phyloP scores from a whole-genome alignment of 2,113 vertebrate species.

The Mystacornis crossleyi region DNA sequence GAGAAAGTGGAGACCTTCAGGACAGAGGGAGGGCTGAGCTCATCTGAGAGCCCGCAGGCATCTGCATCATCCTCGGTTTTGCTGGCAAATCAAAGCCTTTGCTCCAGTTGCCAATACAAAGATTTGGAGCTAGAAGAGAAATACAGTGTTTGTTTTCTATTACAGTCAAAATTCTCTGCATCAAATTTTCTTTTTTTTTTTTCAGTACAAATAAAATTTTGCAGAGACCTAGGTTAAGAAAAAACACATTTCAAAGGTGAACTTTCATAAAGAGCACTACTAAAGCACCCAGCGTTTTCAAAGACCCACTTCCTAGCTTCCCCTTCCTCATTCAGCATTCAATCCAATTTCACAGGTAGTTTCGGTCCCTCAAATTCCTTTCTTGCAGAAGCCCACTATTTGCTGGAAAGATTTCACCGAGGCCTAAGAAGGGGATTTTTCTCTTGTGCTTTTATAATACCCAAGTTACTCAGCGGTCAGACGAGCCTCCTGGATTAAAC shows the following conservation, averaged over 20 bases:
- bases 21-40: neutral
- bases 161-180: neutral
- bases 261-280: neutral
- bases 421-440: neutral
- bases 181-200: neutral
- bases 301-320: neutral
- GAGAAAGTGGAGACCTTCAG: neutral
- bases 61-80: neutral
- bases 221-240: neutral
- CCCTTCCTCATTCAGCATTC: neutral
- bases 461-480: fast-evolving
- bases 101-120: neutral
- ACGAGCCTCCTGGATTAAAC: neutral
- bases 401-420: neutral
- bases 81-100: neutral
- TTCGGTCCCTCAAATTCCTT: neutral
- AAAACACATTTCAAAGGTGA: neutral
- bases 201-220: neutral
- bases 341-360: neutral
- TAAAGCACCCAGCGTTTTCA: neutral
- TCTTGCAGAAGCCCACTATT: neutral
- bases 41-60: neutral
- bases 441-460: neutral
- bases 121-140: neutral
- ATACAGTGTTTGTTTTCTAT: neutral